These are phyloP conservation scores for Neocrepidodera transversa DNA, from an alignment of 2,888 invertebrate species.

Conservation along the genomic window DNA sequence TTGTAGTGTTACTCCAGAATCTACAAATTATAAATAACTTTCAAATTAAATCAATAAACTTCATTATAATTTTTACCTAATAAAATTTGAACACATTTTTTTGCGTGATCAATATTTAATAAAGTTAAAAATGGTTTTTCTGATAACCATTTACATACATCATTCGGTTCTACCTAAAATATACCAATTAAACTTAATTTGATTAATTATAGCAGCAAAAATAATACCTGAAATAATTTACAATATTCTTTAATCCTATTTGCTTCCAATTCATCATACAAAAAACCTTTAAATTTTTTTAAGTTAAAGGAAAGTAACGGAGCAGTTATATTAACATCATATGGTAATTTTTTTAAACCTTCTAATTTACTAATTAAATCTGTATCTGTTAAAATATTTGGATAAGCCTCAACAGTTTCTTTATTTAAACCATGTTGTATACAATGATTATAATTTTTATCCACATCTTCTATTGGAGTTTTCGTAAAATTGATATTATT, in stretches of 20 bases:
- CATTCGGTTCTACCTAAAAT: conserved; percentile 45
- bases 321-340: conserved; percentile 46
- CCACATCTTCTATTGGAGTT: conserved; percentile 37
- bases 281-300: conserved; percentile 36
- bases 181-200: neutral
- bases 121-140: conserved; percentile 37
- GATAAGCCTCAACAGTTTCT: conserved; percentile 46
- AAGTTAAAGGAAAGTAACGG: conserved; percentile 45
- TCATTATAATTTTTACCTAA: conserved; percentile 21
- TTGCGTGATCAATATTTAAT: conserved; percentile 30
- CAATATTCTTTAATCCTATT: conserved; percentile 43
- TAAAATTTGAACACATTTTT: conserved; percentile 29
- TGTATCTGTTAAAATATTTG: conserved; percentile 48
- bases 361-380: conserved; percentile 45
- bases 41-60: conserved; percentile 24
- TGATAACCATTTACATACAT: conserved; percentile 42
- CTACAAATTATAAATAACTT: conserved; percentile 47
- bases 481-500: conserved; percentile 41
- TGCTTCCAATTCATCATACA: conserved; percentile 33
- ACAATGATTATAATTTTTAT: conserved; percentile 47
- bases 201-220: neutral
- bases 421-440: conserved; percentile 42
- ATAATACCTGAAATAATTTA: conserved; percentile 44
- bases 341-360: conserved; percentile 44
- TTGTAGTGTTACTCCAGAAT: conserved; percentile 51